phyloP scores from a whole-genome alignment of 2,888 invertebrate species.

The Melanotus villosus region DNA sequence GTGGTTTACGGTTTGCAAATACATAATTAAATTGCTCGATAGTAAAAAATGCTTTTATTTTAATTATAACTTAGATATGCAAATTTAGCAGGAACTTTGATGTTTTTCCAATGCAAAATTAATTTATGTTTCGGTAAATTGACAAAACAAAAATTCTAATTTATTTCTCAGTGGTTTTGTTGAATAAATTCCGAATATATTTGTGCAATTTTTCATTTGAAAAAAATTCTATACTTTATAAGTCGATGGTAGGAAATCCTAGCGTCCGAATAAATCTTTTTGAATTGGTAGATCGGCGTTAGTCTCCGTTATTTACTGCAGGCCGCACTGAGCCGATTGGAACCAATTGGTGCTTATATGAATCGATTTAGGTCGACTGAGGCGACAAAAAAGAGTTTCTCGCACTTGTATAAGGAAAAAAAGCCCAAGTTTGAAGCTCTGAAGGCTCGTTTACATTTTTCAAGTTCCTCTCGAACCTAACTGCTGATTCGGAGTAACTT shows the following conservation, averaged over 20 bases:
- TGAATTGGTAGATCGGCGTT: constrained; percentile 60
- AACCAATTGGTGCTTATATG: constrained; percentile 63
- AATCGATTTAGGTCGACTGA: constrained; percentile 58
- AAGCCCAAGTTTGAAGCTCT: constrained; percentile 11
- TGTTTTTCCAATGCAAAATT: no score
- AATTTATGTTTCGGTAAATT: no score
- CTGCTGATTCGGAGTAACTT: constrained; percentile 8
- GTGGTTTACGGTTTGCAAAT: no score
- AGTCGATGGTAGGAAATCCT: constrained; percentile 31
- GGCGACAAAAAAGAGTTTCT: constrained; percentile 33
- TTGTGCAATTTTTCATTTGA: not conserved
- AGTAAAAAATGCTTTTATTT: no score
- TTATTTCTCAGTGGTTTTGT: no score
- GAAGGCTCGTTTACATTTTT: constrained; percentile 26
- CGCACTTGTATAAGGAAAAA: constrained; percentile 18
- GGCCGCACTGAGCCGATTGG: constrained; percentile 60
- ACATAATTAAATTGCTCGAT: no score
- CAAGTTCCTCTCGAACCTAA: constrained; percentile 7
- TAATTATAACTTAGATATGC: no score
- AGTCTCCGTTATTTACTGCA: constrained; percentile 63
- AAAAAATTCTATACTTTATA: constrained; percentile 41
- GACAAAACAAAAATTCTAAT: no score
- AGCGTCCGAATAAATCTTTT: constrained; percentile 57
- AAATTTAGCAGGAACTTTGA: no score
- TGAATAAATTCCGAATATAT: no score